A percentile compares a stretch with the other conserved stretches of the same genome.
These are phyloP conservation scores for Lynx canadensis DNA, from an alignment of 2,113 vertebrate genomes.

Conservation along the genomic window DNA sequence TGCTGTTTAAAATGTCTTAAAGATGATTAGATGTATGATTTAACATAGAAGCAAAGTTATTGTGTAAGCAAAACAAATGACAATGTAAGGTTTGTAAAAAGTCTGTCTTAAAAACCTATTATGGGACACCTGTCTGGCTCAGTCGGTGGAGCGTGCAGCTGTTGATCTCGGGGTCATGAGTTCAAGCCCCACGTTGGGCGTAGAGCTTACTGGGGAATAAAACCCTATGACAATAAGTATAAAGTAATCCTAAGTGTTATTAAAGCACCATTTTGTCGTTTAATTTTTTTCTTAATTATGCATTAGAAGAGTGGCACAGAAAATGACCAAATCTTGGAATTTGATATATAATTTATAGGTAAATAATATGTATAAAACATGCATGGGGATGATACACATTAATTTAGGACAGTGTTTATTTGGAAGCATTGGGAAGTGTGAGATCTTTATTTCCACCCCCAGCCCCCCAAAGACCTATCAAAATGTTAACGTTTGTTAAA, in stretches of 20 bases:
- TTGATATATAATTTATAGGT: neutral
- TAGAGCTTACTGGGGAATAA: neutral
- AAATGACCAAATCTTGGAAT: neutral
- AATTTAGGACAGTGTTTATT: neutral
- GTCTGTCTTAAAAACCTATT: neutral
- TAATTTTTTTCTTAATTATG: neutral
- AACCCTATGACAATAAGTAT: neutral
- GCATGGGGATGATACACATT: neutral
- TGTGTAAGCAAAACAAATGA: neutral
- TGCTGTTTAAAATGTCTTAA: neutral
- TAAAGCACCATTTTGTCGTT: neutral
- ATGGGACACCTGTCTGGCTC: neutral
- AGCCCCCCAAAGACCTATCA: neutral
- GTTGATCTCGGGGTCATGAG: neutral
- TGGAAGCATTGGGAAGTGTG: neutral
- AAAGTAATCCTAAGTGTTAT: conserved; percentile 6
- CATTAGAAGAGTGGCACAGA: neutral
- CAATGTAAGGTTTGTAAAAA: neutral
- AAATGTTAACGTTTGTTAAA: neutral
- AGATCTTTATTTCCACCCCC: neutral
- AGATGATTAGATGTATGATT: neutral
- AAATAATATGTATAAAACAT: neutral
- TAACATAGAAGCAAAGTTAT: neutral
- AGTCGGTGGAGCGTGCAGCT: neutral
- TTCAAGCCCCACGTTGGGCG: neutral